phyloP scores from a whole-genome alignment of 2,888 invertebrate species.

The Hypomecis punctinalis region DNA sequence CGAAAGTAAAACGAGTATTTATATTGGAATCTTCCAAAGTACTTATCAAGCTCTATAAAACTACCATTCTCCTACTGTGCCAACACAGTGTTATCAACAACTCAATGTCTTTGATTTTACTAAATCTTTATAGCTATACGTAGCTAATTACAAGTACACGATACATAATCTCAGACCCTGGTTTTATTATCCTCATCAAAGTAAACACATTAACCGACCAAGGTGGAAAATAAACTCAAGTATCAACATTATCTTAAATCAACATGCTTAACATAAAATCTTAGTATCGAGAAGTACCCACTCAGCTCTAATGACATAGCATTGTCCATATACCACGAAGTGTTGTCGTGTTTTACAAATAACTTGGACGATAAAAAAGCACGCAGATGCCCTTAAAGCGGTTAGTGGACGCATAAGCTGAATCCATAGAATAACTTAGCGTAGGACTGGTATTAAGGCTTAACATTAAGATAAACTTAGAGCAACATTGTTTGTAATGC shows the following conservation, averaged over 20 bases:
- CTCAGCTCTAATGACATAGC: conserved; percentile 27
- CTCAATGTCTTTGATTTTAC: neutral
- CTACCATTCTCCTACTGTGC: too few species aligned
- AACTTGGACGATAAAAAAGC: conserved; percentile 38
- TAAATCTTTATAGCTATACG: neutral
- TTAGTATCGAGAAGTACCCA: conserved; percentile 16
- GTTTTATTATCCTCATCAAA: conserved; percentile 1
- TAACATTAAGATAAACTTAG: conserved; percentile 12
- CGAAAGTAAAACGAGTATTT: too few species aligned
- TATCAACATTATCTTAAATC: conserved; percentile 11
- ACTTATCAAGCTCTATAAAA: too few species aligned
- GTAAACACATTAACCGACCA: conserved; percentile 1
- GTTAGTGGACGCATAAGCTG: conserved; percentile 28
- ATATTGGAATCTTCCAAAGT: too few species aligned
- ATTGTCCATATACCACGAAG: conserved; percentile 27
- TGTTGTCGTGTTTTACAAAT: conserved; percentile 43
- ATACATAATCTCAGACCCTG: neutral
- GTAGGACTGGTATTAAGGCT: conserved; percentile 15
- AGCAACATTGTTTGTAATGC: conserved; percentile 27
- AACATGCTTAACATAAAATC: conserved; percentile 22
- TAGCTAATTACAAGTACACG: neutral
- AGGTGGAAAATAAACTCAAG: conserved; percentile 12
- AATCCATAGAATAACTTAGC: conserved; percentile 29
- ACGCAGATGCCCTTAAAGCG: conserved; percentile 37
- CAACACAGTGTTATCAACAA: too few species aligned